Evolutionary conservation across 1,140 invertebrate species (phyloP).

Genomic region (Artemia franciscana): DNA sequence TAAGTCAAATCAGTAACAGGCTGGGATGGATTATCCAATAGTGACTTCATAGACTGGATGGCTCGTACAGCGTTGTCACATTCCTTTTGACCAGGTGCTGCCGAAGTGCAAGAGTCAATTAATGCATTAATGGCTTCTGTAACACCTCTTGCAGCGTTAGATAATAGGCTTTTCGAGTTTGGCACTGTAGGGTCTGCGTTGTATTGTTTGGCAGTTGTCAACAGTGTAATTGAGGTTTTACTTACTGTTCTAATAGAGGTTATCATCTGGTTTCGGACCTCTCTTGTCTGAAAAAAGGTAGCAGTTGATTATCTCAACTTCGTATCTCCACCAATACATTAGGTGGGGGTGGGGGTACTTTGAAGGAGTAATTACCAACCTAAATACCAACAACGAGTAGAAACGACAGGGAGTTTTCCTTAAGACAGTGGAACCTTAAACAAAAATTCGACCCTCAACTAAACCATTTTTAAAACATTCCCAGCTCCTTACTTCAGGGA

Average conservation of each 20-base stretch:
- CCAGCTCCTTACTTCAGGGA: too few species aligned
- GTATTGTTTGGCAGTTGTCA: conserved; percentile 65
- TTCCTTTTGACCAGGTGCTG: conserved; percentile 74
- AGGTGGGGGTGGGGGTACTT: too few species aligned
- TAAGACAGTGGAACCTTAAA: too few species aligned
- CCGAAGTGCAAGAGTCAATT: conserved; percentile 54
- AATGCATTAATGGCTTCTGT: conserved; percentile 81
- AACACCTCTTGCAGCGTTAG: conserved; percentile 55
- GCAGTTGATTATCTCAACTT: too few species aligned
- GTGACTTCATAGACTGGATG: conserved; percentile 56
- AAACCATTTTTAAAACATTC: too few species aligned
- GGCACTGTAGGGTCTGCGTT: conserved; percentile 67
- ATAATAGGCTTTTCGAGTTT: conserved; percentile 67
- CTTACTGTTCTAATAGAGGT: conserved; percentile 65
- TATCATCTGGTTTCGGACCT: conserved; percentile 50
- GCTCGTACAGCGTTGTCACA: conserved; percentile 87
- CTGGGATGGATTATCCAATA: conserved; percentile 64
- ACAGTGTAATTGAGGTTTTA: conserved; percentile 59
- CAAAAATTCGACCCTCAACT: too few species aligned
- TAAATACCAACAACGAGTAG: too few species aligned
- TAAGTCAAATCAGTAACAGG: conserved; percentile 71
- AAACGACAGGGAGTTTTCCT: too few species aligned
- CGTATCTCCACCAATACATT: too few species aligned
- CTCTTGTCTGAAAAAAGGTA: conserved; percentile 28
- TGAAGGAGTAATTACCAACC: too few species aligned